Conservation (phyloP, 2,113 vertebrate species). For the Charadrius vociferus region DNA sequence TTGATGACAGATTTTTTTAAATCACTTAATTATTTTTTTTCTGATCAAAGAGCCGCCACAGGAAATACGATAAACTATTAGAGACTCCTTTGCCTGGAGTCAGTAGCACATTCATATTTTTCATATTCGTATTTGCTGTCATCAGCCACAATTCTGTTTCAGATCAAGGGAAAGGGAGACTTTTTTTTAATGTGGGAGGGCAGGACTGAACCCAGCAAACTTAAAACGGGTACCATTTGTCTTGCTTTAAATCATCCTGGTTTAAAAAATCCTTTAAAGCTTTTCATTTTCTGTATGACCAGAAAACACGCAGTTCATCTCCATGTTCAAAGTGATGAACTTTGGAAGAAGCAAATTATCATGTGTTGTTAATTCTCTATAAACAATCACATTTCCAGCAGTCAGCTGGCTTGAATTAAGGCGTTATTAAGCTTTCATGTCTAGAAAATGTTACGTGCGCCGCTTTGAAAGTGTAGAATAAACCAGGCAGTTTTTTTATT, state of each 20-base stretch:
- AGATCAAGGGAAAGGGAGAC: not conserved
- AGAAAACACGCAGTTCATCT: slow-evolving; percentile 5
- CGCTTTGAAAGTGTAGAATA: slow-evolving; percentile 1
- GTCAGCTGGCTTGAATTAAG: slow-evolving; percentile 63
- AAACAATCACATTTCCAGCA: slow-evolving; percentile 41
- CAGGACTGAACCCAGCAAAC: not conserved
- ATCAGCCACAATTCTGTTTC: slow-evolving; percentile 22
- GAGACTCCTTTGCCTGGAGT: not conserved
- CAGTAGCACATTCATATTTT: slow-evolving; percentile 17
- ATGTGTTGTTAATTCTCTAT: slow-evolving; percentile 54
- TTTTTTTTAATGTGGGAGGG: not conserved
- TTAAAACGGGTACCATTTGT: slow-evolving; percentile 25
- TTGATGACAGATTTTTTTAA: not conserved
- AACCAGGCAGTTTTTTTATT: not conserved
- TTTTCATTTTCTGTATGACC: not conserved
- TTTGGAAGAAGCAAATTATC: slow-evolving; percentile 38
- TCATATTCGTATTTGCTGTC: slow-evolving; percentile 17
- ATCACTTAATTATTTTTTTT: not conserved
- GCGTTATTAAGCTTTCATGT: slow-evolving; percentile 16
- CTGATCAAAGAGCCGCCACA: slow-evolving; percentile 19
- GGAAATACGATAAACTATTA: slow-evolving; percentile 26
- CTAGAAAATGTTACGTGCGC: slow-evolving; percentile 21
- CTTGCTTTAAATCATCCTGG: not conserved
- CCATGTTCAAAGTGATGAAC: slow-evolving; percentile 38
- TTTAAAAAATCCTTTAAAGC: slow-evolving; percentile 13